These are phyloP conservation scores for Catotricha subobsoleta DNA, from an alignment of 2,888 invertebrate species.

Conservation along the genomic window DNA sequence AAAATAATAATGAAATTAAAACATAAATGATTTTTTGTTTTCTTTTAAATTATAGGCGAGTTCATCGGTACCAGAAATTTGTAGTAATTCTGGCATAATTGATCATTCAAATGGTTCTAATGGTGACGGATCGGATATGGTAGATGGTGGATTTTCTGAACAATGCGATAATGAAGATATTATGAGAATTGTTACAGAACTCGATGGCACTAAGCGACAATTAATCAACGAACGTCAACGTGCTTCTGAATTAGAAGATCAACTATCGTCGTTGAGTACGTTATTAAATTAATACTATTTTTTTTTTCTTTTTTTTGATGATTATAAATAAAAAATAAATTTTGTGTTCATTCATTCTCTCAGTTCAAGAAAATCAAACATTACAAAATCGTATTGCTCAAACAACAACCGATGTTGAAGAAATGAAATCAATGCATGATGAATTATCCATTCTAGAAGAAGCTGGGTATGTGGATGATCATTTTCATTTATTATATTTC, in stretches of 20 bases:
- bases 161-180: constrained; percentile 21
- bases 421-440: constrained; percentile 66
- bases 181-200: constrained; percentile 44
- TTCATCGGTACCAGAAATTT: no score
- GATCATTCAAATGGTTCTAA: no score
- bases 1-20: no score
- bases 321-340: not conserved
- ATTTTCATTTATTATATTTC: not conserved
- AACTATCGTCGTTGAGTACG: constrained; percentile 38
- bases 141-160: constrained; percentile 1
- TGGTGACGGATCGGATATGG: constrained; percentile 6
- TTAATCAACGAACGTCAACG: constrained; percentile 53
- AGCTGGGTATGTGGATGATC: constrained; percentile 43
- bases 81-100: no score
- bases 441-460: constrained; percentile 69
- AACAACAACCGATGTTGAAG: constrained; percentile 39
- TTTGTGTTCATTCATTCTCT: not conserved
- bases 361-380: constrained; percentile 27
- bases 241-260: constrained; percentile 58
- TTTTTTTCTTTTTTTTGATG: not conserved
- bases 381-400: constrained; percentile 25
- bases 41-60: no score
- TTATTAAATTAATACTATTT: constrained; percentile 11
- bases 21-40: no score
- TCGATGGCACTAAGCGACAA: constrained; percentile 49